Evolutionary conservation across 1,140 invertebrate genomes (phyloP).

Genomic region (Chionoecetes opilio): DNA sequence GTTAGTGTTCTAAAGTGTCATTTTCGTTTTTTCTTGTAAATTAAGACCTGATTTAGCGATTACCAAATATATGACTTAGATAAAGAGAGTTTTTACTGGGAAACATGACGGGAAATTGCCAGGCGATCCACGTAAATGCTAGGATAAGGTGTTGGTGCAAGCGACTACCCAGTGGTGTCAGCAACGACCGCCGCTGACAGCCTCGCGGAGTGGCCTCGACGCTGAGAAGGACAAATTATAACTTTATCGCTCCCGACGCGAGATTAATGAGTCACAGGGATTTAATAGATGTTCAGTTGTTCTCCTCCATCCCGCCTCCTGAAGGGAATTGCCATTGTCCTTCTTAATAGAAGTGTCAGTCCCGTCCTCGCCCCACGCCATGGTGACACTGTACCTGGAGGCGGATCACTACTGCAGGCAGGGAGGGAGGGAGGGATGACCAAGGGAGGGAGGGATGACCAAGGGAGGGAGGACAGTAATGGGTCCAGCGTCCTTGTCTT

Average conservation of each 20-base stretch:
- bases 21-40: too few relatives aligned
- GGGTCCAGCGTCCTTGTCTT: too few relatives aligned
- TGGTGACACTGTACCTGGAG: neutral
- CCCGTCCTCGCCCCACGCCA: neutral
- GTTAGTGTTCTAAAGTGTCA: too few relatives aligned
- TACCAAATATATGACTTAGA: neutral
- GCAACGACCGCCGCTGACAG: constrained; percentile 9
- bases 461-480: too few relatives aligned
- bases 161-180: neutral
- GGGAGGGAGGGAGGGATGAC: neutral
- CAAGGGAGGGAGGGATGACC: neutral
- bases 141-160: neutral
- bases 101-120: neutral
- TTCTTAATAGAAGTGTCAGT: constrained; percentile 30
- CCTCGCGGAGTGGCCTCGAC: neutral
- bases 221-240: constrained; percentile 66
- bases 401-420: neutral
- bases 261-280: constrained; percentile 67
- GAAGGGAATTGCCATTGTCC: constrained; percentile 27
- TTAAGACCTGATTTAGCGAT: too few relatives aligned
- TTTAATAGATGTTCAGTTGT: constrained; percentile 67
- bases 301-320: constrained; percentile 23
- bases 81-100: neutral
- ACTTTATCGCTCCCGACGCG: constrained; percentile 66
- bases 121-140: neutral